Percentiles rank a stretch among this genome's conserved stretches.
phyloP scores from a whole-genome alignment of 2,888 invertebrate species.

The Alitta virens region DNA sequence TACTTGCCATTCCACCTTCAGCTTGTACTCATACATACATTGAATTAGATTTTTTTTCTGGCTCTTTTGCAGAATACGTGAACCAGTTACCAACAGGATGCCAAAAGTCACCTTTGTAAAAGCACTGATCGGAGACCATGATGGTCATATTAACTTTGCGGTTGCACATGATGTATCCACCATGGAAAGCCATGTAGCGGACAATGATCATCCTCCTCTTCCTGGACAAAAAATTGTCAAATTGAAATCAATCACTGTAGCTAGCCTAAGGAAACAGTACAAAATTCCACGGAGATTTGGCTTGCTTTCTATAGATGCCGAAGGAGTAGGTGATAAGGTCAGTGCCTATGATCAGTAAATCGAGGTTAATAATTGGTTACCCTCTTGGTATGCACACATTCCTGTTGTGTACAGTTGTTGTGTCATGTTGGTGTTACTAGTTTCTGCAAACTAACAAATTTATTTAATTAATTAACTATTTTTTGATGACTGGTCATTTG shows the following conservation, averaged over 20 bases:
- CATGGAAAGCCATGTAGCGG: slow-evolving; percentile 37
- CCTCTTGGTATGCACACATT: too few species aligned
- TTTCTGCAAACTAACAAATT: too few species aligned
- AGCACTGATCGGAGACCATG: slow-evolving; percentile 32
- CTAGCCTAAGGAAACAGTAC: slow-evolving; percentile 32
- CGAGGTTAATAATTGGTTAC: too few species aligned
- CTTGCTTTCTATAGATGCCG: slow-evolving; percentile 44
- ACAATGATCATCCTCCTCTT: slow-evolving; percentile 24
- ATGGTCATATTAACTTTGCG: slow-evolving; percentile 35
- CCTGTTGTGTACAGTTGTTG: too few species aligned
- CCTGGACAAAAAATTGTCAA: neutral
- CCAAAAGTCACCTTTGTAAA: slow-evolving; percentile 35
- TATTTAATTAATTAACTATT: too few species aligned
- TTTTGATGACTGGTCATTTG: too few species aligned
- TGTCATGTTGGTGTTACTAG: too few species aligned
- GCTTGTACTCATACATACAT: too few species aligned
- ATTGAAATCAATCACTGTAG: slow-evolving; percentile 26
- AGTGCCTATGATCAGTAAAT: too few species aligned
- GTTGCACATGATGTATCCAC: slow-evolving; percentile 28
- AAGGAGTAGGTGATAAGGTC: slow-evolving; percentile 40
- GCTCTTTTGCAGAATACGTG: neutral
- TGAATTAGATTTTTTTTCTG: too few species aligned
- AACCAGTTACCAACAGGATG: slow-evolving; percentile 17
- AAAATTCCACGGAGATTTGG: slow-evolving; percentile 38
- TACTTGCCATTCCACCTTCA: too few species aligned